Evolutionary conservation across 2,888 invertebrate genomes (phyloP), one percentile per base, ranked within the genome.

Genomic region (Eurois occulta): DNA sequence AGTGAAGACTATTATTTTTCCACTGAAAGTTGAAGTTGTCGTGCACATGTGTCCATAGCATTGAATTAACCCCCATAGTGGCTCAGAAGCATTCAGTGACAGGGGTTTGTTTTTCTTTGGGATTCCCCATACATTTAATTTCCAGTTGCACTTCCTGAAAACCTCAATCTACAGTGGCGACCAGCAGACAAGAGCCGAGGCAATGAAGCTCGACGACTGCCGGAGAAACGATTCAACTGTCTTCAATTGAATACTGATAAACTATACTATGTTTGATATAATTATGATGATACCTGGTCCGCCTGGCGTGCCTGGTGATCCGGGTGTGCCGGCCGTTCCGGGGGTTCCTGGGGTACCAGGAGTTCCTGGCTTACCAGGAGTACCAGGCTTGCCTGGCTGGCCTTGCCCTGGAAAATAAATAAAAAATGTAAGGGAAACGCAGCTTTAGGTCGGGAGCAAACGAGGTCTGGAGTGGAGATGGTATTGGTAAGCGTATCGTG

Each of bases 311-410:
- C 91, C 92, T 78, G 92, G 92, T 18, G 81, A 72, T 38, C 94
- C 95, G 64, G 94, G 91, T 3, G 78, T 79, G 64, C 93, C 94
- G 21, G 93, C 92, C 4, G 88, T 87, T 8, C 91, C 90, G 24
- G 88, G 93, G 77, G 78, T 82, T 24, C 94, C 93, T 43, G 92
- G 83, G 0, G 81, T 72, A 11, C 89, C 91, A 0, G 91, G 89
- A 16, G 80, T 67, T 2, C 90, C 89, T 5, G 89, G 77, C 0
- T 24, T 75, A 28, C 78, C 78, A 5, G 78, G 78, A 6, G 70
- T 73, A 28, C 91, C 90, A 58, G 92, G 92, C 35, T 83, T 85
- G 60, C 92, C 92, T 38, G 90, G 89, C 28, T 83, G 76, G 1
- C 89, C 90, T 74, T 86, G 87, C 60, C 88, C 90, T 85, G 74